phyloP scores from a whole-genome alignment of 2,888 invertebrate genomes.

The Apodemia duryi region DNA sequence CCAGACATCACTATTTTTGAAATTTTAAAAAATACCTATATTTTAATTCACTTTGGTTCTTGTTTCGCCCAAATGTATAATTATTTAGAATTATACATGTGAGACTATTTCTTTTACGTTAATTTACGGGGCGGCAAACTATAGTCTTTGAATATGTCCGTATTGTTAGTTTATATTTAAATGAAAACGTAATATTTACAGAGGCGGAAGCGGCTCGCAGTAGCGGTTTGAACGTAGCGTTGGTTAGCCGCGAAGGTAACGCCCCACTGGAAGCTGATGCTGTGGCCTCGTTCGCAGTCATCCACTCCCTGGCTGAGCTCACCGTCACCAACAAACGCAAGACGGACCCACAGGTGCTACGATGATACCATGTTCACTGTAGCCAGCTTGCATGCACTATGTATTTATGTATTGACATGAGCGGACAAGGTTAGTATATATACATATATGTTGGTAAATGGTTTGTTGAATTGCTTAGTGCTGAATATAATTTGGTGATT shows the following conservation, averaged over 20 bases:
- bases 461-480: slow-evolving; percentile 7
- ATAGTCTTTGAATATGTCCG: no score
- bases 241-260: slow-evolving; percentile 91
- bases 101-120: no score
- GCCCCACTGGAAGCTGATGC: slow-evolving; percentile 80
- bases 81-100: no score
- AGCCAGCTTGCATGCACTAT: slow-evolving; percentile 48
- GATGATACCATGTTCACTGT: slow-evolving; percentile 34
- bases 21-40: no score
- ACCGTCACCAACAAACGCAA: slow-evolving; percentile 64
- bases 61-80: no score
- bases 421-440: slow-evolving; percentile 32
- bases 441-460: slow-evolving; percentile 12
- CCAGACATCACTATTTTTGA: no score
- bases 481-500: background rate
- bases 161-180: background rate
- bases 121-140: no score
- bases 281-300: slow-evolving; percentile 68
- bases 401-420: slow-evolving; percentile 31
- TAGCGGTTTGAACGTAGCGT: slow-evolving; percentile 83
- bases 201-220: slow-evolving; percentile 90
- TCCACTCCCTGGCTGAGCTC: slow-evolving; percentile 82
- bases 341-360: slow-evolving; percentile 62
- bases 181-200: slow-evolving; percentile 45
- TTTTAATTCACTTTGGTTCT: no score